Conservation (phyloP, 2,888 invertebrate genomes). For the Drosophila mercatorum region DNA sequence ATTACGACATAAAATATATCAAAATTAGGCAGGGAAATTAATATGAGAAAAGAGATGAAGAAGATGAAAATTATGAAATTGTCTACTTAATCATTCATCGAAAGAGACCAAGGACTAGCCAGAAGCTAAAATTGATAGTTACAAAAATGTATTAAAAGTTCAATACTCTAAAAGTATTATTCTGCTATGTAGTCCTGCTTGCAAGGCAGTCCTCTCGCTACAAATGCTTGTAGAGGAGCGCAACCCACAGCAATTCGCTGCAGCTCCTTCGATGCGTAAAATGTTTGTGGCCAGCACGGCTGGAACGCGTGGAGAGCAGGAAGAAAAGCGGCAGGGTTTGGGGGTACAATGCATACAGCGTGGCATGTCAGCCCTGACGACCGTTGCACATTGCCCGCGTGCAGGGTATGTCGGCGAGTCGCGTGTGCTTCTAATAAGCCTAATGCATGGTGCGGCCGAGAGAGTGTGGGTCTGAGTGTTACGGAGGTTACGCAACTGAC, state of each 20-base stretch:
- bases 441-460: conserved; percentile 58
- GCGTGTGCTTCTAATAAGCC: conserved; percentile 77
- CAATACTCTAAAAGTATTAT: background rate
- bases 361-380: conserved; percentile 64
- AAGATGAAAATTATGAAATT: background rate
- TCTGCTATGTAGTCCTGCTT: background rate
- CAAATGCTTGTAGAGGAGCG: background rate
- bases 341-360: conserved; percentile 16
- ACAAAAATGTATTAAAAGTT: background rate
- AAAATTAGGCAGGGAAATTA: conserved; percentile 32
- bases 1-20: conserved; percentile 60
- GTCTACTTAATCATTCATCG: conserved; percentile 1
- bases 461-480: conserved; percentile 11
- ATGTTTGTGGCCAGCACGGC: conserved; percentile 61
- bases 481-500: conserved; percentile 40
- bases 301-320: background rate
- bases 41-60: conserved; percentile 1
- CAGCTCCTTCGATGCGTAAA: conserved; percentile 70
- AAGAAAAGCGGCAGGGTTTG: background rate
- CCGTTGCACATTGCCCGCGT: conserved; percentile 65
- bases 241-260: conserved; percentile 54
- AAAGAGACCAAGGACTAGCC: background rate
- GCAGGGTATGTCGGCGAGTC: conserved; percentile 39
- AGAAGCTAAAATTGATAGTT: background rate
- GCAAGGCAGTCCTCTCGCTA: background rate